Percentiles rank a stretch among this genome's conserved stretches.
Evolutionary conservation across 2,113 vertebrate species (phyloP).

Genomic region (Heterotis niloticus): DNA sequence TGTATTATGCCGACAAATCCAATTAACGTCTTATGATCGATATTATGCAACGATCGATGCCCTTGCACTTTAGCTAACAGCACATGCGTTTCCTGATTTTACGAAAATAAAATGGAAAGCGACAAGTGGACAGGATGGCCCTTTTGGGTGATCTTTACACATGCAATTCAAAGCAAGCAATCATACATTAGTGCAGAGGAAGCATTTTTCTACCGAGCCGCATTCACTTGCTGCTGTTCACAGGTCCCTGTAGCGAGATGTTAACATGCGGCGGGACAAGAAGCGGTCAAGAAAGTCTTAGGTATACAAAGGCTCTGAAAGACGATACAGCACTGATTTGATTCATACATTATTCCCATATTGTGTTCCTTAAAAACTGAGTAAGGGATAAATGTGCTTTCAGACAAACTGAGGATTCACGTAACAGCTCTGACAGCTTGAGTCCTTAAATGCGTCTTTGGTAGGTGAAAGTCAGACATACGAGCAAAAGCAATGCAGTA

Average conservation of each 20-base stretch:
- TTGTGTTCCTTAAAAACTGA: not conserved
- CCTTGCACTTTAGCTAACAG: slow-evolving; percentile 11
- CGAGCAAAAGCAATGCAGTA: not conserved
- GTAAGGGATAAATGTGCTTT: not conserved
- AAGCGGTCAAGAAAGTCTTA: not conserved
- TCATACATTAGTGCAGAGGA: not conserved
- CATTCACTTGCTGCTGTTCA: too few species aligned
- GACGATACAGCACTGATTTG: not conserved
- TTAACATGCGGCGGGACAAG: not conserved
- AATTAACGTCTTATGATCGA: slow-evolving; percentile 24
- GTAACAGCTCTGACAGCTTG: not conserved
- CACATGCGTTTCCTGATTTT: not conserved
- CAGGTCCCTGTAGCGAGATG: too few species aligned
- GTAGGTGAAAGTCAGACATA: not conserved
- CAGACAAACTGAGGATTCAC: too few species aligned
- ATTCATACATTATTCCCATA: not conserved
- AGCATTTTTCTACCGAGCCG: not conserved
- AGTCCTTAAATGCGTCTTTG: not conserved
- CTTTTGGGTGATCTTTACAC: not conserved
- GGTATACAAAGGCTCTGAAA: not conserved
- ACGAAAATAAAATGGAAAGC: not conserved
- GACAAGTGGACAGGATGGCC: not conserved
- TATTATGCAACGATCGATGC: slow-evolving; percentile 19
- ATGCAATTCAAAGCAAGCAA: not conserved
- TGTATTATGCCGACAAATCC: slow-evolving; percentile 10